Base-by-base conservation (phyloP, 1,140 invertebrate species). In the Trichogramma pretiosum region DNA sequence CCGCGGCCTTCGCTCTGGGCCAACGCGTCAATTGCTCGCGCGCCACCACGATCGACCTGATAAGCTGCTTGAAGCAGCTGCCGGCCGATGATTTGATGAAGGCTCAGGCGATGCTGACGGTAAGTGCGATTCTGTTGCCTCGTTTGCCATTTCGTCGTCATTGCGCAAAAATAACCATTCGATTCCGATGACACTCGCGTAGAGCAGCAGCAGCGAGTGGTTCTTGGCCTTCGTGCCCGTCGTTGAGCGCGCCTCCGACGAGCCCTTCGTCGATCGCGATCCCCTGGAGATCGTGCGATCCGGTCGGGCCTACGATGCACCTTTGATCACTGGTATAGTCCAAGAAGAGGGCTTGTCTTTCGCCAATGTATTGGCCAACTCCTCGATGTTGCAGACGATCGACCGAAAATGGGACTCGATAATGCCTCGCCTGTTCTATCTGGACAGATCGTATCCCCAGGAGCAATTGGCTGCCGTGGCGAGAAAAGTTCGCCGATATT, bases 41-140 rank as follows among this genome's bases (percentile, higher is more conserved):
- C 7, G 43, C 57, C 28, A 72, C 62, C 34, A 76, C 56, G 19
- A 59, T 65, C 41, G 73, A 79, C n/a, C 76, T 90, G 65, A 64
- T 87, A 1, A 76, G 78, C n/a, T 92, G 89, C 64, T 68, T 92
- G 0, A 74, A 76, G n/a, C n/a, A n/a, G n/a, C n/a, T n/a, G n/a
- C n/a, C 79, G 0, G 78, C 77, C 14, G 72, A 61, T 8, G 62
- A 78, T 11, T 70, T 77, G 8, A 43, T 55, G 35, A 52, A 56
- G 9, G 26, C 40, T 2, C 5, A 32, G 17, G 8, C 30, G 2
- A 0, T n/a, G 11, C 34, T 43, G 3, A 35, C 3, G 0, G 34
- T 35, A 1, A 17, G 16, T 32, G 1, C 13, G 26, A 7, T 5
- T n/a, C 16, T n/a, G 16, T n/a, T n/a, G 32, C n/a, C n/a, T n/a